These are phyloP conservation scores for Oscheius sp. DNA, from an alignment of 2,888 invertebrate genomes.

Conservation along the genomic window DNA sequence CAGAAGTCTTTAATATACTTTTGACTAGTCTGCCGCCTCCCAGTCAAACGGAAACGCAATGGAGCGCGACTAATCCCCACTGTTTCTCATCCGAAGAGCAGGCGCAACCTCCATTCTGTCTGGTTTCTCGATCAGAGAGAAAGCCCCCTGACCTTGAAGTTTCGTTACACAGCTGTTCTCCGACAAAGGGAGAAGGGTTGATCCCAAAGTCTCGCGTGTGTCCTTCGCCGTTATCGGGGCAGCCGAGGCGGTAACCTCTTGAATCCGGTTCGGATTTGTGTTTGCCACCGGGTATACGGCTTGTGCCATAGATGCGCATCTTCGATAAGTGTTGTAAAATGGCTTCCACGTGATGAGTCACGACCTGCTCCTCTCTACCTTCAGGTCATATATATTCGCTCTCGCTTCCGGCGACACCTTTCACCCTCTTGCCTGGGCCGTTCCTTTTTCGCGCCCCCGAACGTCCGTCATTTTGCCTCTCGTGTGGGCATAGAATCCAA, in stretches of 20 bases:
- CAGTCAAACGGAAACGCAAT: background rate
- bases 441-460: background rate
- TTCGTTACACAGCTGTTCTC: background rate
- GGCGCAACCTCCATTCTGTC: background rate
- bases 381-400: background rate
- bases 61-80: slow-evolving; percentile 4
- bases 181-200: background rate
- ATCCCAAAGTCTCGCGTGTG: slow-evolving; percentile 28
- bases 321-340: slow-evolving; percentile 17
- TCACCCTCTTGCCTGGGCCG: background rate
- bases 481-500: no score
- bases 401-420: no score
- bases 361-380: slow-evolving; percentile 13
- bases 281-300: slow-evolving; percentile 26
- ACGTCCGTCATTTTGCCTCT: no score
- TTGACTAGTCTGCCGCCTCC: no score
- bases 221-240: slow-evolving; percentile 20
- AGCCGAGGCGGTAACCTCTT: slow-evolving; percentile 29
- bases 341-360: slow-evolving; percentile 23
- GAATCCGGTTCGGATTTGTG: slow-evolving; percentile 36
- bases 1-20: no score
- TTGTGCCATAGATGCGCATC: slow-evolving; percentile 34
- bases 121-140: background rate
- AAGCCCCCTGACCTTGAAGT: background rate
- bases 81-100: slow-evolving; percentile 1